Evolutionary conservation across 2,113 vertebrate species (phyloP).

Genomic region (Elaphurus davidianus): DNA sequence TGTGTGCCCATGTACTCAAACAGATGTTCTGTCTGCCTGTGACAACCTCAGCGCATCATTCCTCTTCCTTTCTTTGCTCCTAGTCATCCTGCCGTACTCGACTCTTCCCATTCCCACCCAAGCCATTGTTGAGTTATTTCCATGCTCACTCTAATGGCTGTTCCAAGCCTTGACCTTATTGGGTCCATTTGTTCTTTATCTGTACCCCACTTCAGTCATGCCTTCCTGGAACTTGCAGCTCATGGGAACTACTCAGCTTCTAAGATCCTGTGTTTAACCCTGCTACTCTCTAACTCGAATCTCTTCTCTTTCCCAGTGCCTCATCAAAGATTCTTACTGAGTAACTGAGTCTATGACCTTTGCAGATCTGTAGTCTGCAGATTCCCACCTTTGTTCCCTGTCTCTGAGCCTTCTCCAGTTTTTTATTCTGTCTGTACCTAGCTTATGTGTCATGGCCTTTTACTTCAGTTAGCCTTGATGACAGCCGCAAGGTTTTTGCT

Average conservation of each 20-base stretch:
- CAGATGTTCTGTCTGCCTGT: background rate
- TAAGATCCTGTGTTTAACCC: background rate
- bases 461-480: background rate
- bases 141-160: background rate
- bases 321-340: background rate
- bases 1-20: too few relatives aligned
- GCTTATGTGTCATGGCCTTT: background rate
- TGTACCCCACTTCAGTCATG: background rate
- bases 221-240: too few relatives aligned
- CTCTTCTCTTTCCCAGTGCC: background rate
- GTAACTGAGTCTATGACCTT: background rate
- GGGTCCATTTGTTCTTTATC: background rate
- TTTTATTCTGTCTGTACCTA: background rate
- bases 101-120: background rate
- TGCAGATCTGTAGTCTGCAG: background rate
- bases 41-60: too few relatives aligned
- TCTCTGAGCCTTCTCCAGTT: background rate
- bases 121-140: background rate
- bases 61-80: background rate
- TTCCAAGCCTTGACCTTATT: background rate
- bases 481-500: background rate
- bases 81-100: too few relatives aligned
- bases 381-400: rapidly evolving
- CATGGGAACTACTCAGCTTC: background rate
- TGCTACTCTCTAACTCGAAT: background rate